Evolutionary conservation across 2,888 invertebrate genomes (phyloP), one percentile per base, ranked within the genome.

Genomic region (Dynastes grantii): DNA sequence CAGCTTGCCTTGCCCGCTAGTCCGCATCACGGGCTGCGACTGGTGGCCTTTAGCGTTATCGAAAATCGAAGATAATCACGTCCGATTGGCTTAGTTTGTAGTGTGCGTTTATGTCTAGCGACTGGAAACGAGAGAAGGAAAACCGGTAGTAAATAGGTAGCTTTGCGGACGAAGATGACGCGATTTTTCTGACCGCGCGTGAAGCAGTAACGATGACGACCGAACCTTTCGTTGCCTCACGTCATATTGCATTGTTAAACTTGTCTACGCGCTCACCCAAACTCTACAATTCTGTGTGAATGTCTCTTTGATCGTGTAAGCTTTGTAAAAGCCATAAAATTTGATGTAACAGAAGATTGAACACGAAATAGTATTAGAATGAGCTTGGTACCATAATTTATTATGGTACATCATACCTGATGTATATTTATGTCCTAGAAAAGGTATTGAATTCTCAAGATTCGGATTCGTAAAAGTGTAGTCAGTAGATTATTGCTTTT

Each of bases 1-100:
- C 71, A 79, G 73, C 32, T 37, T 37, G 73, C 22, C 32, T 13
- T 32, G 51, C 40, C 11, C 49, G 22, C 53, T 9, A 6, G 55
- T 22, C 55, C n/a, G 22, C 16, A 37, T 37, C 32, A 3, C 55
- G 22, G 55, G 4, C 55, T 58, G 11, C 29, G 37, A 40, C 65
- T 16, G 45, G 55, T 5, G 55, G 29, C 27, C 61, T 29, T 73
- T 70, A 61, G 40, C 70, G 78, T 67, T 55, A 78, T 78, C 78
- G 78, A 78, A 78, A 78, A 78, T 78, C 78, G 78, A 78, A 78
- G 76, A 65, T 76, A 78, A 78, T 76, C 68, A 67, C 55, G 58
- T 73, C 61, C 27, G 76, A 76, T 78, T 78, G 76, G 68, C 68
- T 78, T 76, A 78, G 61, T 78, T 73, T 77, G 70, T 40, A 29